phyloP scores from a whole-genome alignment of 2,797 vertebrate genomes.

The Pantherophis alleghaniensis region DNA sequence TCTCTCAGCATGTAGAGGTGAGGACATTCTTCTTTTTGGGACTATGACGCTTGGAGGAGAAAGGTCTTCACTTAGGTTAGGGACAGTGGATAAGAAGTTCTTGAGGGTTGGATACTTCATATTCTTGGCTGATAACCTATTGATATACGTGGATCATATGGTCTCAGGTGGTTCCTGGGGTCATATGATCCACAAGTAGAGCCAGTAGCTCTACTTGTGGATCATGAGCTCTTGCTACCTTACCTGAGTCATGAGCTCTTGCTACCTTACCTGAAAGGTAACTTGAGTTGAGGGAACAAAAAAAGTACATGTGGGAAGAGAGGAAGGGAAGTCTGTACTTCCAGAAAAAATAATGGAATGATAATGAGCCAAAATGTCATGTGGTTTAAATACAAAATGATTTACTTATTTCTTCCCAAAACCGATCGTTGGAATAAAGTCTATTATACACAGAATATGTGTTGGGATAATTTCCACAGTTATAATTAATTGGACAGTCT shows the following conservation, averaged over 20 bases:
- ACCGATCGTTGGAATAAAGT: not conserved
- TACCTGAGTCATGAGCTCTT: not conserved
- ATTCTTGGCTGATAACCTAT: not conserved
- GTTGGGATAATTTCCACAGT: not conserved
- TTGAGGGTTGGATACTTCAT: not conserved
- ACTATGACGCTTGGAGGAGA: not conserved
- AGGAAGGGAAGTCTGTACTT: not conserved
- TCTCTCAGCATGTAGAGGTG: not conserved
- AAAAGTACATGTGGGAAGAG: not conserved
- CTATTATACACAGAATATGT: not conserved
- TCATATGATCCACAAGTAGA: not conserved
- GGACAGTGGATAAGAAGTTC: not conserved
- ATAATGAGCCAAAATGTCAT: not conserved
- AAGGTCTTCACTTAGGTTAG: not conserved
- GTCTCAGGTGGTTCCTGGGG: not conserved
- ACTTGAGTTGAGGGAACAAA: not conserved
- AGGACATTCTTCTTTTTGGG: not conserved
- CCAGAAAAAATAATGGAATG: not conserved
- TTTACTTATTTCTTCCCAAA: not conserved
- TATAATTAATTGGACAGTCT: not conserved
- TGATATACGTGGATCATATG: not conserved
- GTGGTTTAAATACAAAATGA: not conserved
- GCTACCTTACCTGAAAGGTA: no score
- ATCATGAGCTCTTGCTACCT: not conserved
- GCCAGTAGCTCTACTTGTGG: no score